These are phyloP conservation scores for Paraplagusia blochii DNA, from an alignment of 2,113 vertebrate genomes.

Conservation along the genomic window DNA sequence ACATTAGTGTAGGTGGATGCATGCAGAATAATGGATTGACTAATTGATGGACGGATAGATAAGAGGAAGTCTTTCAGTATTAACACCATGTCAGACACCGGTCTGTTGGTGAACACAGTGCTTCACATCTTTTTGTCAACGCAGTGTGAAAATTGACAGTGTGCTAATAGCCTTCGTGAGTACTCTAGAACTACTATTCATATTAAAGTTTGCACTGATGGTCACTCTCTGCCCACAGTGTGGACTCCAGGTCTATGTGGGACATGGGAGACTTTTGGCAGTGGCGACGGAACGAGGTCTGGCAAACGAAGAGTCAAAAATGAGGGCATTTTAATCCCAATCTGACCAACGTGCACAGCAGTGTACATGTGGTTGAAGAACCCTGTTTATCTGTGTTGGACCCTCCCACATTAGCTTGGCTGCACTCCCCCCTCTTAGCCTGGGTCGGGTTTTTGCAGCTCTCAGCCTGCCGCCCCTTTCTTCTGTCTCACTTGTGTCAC, in stretches of 20 bases:
- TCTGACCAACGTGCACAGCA: constrained; percentile 2
- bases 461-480: constrained; percentile 22
- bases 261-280: constrained; percentile 31
- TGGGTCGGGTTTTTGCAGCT: constrained; percentile 10
- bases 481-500: constrained; percentile 36
- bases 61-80: no score
- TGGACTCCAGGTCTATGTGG: constrained; percentile 25
- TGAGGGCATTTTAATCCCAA: constrained; percentile 36
- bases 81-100: no score
- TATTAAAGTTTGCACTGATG: constrained; percentile 13
- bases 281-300: constrained; percentile 9
- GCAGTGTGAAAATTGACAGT: constrained; percentile 3
- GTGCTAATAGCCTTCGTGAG: neutral
- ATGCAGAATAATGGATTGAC: no score
- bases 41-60: no score
- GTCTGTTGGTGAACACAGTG: constrained; percentile 5
- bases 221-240: constrained; percentile 10
- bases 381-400: constrained; percentile 29
- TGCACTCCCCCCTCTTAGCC: neutral
- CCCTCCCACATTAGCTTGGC: constrained; percentile 8
- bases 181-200: constrained; percentile 1
- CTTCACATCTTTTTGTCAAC: neutral
- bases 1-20: no score
- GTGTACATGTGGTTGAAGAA: constrained; percentile 15
- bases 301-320: constrained; percentile 35